Evolutionary conservation across 1,140 invertebrate genomes (phyloP).

Genomic region (Lithobius niger): DNA sequence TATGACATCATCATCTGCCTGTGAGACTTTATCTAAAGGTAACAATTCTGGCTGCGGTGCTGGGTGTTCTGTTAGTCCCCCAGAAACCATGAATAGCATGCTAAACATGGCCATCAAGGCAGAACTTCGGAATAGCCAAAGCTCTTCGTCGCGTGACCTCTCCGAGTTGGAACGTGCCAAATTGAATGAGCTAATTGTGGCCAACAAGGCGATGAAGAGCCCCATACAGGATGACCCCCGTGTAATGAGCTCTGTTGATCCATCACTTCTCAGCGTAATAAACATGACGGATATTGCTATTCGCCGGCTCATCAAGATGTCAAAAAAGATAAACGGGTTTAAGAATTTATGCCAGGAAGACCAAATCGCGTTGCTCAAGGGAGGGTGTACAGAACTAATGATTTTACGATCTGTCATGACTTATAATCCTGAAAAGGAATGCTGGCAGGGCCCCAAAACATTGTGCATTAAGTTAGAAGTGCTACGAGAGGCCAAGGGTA

Average conservation of each 20-base stretch:
- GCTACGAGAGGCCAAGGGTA: constrained; percentile 69
- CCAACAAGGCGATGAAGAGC: constrained; percentile 63
- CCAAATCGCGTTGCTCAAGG: constrained; percentile 77
- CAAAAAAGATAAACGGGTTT: constrained; percentile 74
- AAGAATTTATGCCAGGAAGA: constrained; percentile 82
- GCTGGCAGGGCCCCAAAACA: constrained; percentile 50
- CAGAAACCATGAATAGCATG: constrained; percentile 44
- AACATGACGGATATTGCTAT: constrained; percentile 85
- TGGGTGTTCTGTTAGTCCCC: no score
- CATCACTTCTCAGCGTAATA: constrained; percentile 62
- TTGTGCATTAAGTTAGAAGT: constrained; percentile 59
- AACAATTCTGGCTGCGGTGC: no score
- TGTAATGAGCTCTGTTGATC: constrained; percentile 39
- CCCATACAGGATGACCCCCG: constrained; percentile 66
- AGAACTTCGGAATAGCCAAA: constrained; percentile 41
- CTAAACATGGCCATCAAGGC: constrained; percentile 66
- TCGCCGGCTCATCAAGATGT: constrained; percentile 76
- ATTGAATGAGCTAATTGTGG: constrained; percentile 64
- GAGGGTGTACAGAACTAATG: constrained; percentile 82
- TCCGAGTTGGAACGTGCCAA: constrained; percentile 69
- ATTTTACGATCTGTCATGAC: constrained; percentile 73
- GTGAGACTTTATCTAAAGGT: no score
- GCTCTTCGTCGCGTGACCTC: constrained; percentile 45
- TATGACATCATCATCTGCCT: no score
- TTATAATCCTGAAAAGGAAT: constrained; percentile 67